Base-by-base conservation (phyloP, 2,797 vertebrate genomes). In the Etheostoma nigrum region DNA sequence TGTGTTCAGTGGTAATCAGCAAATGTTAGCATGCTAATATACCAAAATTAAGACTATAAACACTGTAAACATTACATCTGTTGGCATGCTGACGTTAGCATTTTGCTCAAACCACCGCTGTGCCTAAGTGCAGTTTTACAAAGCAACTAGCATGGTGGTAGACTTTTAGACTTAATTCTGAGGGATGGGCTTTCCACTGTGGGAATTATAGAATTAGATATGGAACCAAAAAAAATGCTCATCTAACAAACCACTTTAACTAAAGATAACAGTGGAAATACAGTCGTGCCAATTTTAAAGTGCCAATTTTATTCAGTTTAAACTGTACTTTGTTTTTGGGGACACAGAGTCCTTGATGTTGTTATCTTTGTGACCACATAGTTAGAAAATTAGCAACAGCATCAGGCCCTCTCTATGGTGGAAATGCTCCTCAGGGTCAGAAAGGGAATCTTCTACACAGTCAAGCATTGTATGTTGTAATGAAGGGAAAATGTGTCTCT, bases 401-500 rank as follows among this genome's bases (percentile, higher is more conserved):
- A 57, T 83, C 76, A 72, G 76, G 30, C 33, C 70, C 55, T 86
- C 52, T 78, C 70, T 60, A 36, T 79, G 81, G 82, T 81, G 67
- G 66, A 45, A 85, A 86, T 42, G 42, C 64, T 76, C 52, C 27
- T 10, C 21, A 19, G 71, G 69, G 72, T 84, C 86, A 86, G 36
- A 74, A 51, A 25, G 60, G 78, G 73, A 84, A 65, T 79, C 77
- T 83, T 81, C 72, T 45, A 69, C 72, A 90, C 83, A 89, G 75
- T 65, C 69, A 0, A 21, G 79, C 76, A 66, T 89, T 90, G 87
- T 92, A 45, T 25, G 62, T 53, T 14, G 59, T 53, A 25, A 61
- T 72, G 71, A 83, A 76, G 61, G 74, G 75, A 76, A 79, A 82
- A 67, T 72, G 57, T 60, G 73, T 63, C 27, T 72, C 54, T 79